Base-by-base conservation (phyloP, 2,888 invertebrate species). In the Rhamphomyia laevipes region DNA sequence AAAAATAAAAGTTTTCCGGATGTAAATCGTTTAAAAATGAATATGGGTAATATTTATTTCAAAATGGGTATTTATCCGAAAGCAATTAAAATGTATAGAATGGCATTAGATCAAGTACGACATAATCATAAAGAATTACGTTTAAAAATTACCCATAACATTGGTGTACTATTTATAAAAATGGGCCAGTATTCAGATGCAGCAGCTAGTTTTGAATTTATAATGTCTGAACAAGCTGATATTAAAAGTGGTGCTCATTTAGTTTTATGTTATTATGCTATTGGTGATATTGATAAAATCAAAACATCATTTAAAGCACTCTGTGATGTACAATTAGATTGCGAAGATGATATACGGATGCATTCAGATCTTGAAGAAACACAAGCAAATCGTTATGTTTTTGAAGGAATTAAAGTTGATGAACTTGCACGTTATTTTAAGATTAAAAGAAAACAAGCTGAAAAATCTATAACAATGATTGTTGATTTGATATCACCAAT, bases 31-130 rank as follows among this genome's bases (percentile, higher is more conserved):
- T 73, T 96, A 10, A 93, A 94, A 75, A 84, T 97, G 1, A 99
- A 99, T 68, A 96, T 99, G 86, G 97, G 96, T 2, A 97, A 97
- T 65, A 93, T 99, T 61, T 92, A 94, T 70, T 91, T 90, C 62
- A 89, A 88, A 72, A 88, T 94, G 78, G 92, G 91, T 56, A 82
- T 90, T 61, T 92, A 87, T 63, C 84, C 87, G 13, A 92, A 95
- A 73, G 96, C 97, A 0, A 82, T 99, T 50, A 99, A 99, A 74
- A 84, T 94, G 76, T 99, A 95, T 66, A 80, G 96, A 59, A 99
- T 97, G 97, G 96, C 97, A 1, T 75, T 99, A 55, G 99, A 99
- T 72, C 97, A 97, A 70, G 86, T 87, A 4, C 92, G 95, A 1
- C 88, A 88, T 37, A 88, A 86, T 47, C 90, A 95, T 64, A 94